Evolutionary conservation across 2,797 vertebrate genomes (phyloP), one percentile per base, ranked within the genome.

Genomic region (Eulemur rubriventer): DNA sequence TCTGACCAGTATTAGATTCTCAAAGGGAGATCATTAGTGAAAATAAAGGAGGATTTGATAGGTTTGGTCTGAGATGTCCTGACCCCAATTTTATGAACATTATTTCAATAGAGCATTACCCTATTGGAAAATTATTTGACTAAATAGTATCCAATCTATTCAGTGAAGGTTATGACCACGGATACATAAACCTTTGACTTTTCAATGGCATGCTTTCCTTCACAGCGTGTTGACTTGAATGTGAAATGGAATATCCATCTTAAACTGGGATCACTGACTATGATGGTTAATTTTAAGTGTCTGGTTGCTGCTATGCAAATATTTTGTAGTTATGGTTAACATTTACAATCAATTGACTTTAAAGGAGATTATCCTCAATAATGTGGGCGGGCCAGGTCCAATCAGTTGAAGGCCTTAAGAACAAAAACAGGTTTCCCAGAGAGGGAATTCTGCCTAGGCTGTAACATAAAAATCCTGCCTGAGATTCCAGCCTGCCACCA

Each of bases 1-100:
- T 80, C 87, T 84, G 55, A 94, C 46, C 84, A 46, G 10, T 65
- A 18, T 46, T 97, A 10, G 24, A 43, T 75, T 96, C 41, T 96
- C 11, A 61, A 17, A 35, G 17, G 89, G 52, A 82, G 26, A 63
- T 81, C 65, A 67, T 81, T 76, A 78, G 28, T 89, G 87, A 94
- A 94, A 94, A 83, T 63, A 79, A 65, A 95, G 55, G 46, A 38
- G 70, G 65, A 76, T 87, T 93, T 96, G 38, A 14, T 63, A 73
- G 69, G 38, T 59, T 73, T 78, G 43, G 24, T 92, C 63, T n/a
- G n/a, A 63, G 46, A 72, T 80, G 4, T 35, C 59, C 88, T 94
- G 48, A 90, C 26, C 80, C 11, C 43, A 84, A 12, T 35, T 65
- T 14, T 90, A 6, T 82, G 87, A 69, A 43, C 73, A 70, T 95